A percentile compares a stretch with the other conserved stretches of the same genome.
Evolutionary conservation across 2,113 vertebrate species (phyloP).

Genomic region (Reinhardtius hippoglossoides): DNA sequence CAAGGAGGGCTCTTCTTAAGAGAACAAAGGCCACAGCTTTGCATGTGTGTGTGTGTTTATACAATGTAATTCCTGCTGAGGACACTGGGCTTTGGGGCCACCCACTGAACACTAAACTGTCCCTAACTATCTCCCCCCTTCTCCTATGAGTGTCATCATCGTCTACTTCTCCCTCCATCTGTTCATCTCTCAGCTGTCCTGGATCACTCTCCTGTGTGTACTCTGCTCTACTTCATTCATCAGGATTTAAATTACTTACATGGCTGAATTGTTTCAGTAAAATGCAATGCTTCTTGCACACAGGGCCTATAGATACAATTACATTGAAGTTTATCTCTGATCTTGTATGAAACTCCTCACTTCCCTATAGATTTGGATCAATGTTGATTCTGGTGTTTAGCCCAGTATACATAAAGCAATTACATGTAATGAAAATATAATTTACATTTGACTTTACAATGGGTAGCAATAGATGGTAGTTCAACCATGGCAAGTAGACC

Average conservation of each 20-base stretch:
- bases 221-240: background rate
- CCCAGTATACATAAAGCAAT: background rate
- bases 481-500: no score
- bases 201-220: constrained; percentile 18
- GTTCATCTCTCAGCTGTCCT: constrained; percentile 35
- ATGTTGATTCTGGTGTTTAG: background rate
- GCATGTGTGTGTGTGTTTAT: constrained; percentile 9
- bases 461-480: no score
- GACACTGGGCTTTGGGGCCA: background rate
- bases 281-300: constrained; percentile 8
- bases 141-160: background rate
- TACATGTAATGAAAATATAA: no score
- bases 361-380: background rate
- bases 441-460: no score
- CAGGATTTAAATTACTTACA: constrained; percentile 32
- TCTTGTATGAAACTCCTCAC: background rate
- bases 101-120: background rate
- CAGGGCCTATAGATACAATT: no score
- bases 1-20: constrained; percentile 14
- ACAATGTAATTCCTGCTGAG: constrained; percentile 16
- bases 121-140: background rate
- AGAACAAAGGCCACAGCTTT: background rate
- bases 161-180: constrained; percentile 32
- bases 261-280: constrained; percentile 15
- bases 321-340: background rate